Evolutionary conservation across 2,797 vertebrate species (phyloP), one percentile per base, ranked within the genome.

Genomic region (Ptychobarbus kaznakovi): DNA sequence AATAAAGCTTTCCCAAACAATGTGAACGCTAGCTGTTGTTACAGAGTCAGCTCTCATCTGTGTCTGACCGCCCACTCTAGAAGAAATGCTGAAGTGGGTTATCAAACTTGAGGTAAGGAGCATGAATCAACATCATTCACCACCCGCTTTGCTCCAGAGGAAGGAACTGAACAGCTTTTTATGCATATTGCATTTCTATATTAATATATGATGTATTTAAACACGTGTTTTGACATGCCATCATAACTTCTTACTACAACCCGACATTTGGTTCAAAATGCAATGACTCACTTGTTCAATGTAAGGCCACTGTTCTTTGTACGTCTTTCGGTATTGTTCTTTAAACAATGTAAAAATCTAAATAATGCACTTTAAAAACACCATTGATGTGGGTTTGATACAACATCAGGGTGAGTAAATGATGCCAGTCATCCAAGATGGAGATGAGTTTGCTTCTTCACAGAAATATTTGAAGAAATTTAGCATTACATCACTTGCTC

Each of bases 21-120:
- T 69, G 66, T 40, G 66, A 22, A 69, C 28, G 44, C 25, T 28
- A 28, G 25, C 12, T 5, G 25, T 49, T 73, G 44, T 73, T 73
- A 73, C 16, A 49, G 44, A 73, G 70, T 77, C 78, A 44, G 58
- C 40, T 46, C 77, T 65, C 58, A 20, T 65, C 4, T 65, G 18
- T 75, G 73, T 12, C 46, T 74, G 72, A 32, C 10, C 73, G 10
- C 73, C 46, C 46, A 75, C 73, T 35, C 46, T 10, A 35, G 49
- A 11, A 56, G 5, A 56, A 35, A 76, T 4, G 16, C 72, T 53
- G 46, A 35, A 35, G 46, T 35, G 32, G 49, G 53, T 53, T 35
- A 75, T 77, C 12, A 77, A 58, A 40, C 51, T 40, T 76, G 72
- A 74, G 76, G 51, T 44, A 38, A 63, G 4, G 76, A 44, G 38